A percentile compares a stretch with the other conserved stretches of the same genome.
These are phyloP conservation scores for Trissolcus basalis DNA, from an alignment of 1,140 invertebrate genomes.

Conservation along the genomic window DNA sequence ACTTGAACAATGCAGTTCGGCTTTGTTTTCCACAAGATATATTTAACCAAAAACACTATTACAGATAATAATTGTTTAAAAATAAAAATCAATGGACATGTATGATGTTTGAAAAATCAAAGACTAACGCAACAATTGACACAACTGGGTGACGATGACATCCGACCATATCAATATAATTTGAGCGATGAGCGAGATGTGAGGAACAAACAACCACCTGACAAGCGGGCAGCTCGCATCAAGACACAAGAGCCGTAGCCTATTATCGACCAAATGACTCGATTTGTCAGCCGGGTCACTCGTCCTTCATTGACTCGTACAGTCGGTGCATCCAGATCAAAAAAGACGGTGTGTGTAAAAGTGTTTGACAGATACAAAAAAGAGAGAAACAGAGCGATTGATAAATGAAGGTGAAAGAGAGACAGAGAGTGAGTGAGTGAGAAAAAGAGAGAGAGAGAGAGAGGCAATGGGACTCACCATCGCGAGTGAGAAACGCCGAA, in stretches of 20 bases:
- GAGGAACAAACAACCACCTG: constrained; percentile 22
- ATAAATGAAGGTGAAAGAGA: not conserved
- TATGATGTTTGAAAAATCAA: too few relatives aligned
- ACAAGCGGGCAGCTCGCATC: not conserved
- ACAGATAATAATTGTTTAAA: too few relatives aligned
- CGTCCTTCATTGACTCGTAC: constrained; percentile 13
- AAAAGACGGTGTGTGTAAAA: not conserved
- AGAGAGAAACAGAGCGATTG: not conserved
- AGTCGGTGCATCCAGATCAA: constrained; percentile 8
- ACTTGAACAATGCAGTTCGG: too few relatives aligned
- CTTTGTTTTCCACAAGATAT: too few relatives aligned
- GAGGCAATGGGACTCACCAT: constrained; percentile 4
- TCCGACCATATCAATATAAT: too few relatives aligned
- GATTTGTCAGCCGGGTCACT: constrained; percentile 26
- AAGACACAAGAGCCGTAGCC: constrained; percentile 6
- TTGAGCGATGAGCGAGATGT: constrained; percentile 4
- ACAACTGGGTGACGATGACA: too few relatives aligned
- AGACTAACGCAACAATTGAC: too few relatives aligned
- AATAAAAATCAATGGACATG: too few relatives aligned
- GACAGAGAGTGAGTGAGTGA: not conserved
- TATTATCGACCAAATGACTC: constrained; percentile 29
- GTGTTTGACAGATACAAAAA: constrained; percentile 3
- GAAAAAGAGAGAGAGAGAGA: not conserved
- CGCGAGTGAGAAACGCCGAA: constrained; percentile 1
- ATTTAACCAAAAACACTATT: too few relatives aligned